Conservation (phyloP, 2,797 vertebrate species). For the Crocidura indochinensis region DNA sequence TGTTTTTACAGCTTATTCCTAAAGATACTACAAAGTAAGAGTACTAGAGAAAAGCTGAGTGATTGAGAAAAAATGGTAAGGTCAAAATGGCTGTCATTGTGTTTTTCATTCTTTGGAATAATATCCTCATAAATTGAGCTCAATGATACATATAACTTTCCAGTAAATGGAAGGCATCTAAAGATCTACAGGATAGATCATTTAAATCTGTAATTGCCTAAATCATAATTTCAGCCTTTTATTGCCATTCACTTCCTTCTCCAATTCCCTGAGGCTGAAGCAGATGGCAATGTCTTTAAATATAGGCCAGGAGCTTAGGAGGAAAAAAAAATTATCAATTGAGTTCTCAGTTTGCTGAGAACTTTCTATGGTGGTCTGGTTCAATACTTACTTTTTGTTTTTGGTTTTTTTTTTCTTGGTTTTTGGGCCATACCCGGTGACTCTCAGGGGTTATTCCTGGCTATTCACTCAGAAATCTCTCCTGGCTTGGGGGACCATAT, state of each 20-base stretch:
- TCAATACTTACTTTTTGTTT: neutral
- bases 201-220: constrained; percentile 7
- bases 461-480: too few species aligned
- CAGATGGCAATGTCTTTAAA: neutral
- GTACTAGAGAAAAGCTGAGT: constrained; percentile 6
- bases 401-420: too few species aligned
- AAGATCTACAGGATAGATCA: neutral
- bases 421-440: too few species aligned
- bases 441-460: too few species aligned
- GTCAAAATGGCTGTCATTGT: constrained; percentile 36
- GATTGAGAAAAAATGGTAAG: constrained; percentile 15
- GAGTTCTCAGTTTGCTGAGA: too few species aligned
- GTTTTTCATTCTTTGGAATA: constrained; percentile 38
- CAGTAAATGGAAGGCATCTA: constrained; percentile 17
- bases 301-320: neutral
- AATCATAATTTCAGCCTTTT: neutral
- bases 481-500: too few species aligned
- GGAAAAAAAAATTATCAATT: neutral
- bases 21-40: constrained; percentile 18
- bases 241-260: neutral
- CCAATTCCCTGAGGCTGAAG: neutral
- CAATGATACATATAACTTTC: constrained; percentile 16
- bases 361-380: neutral
- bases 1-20: neutral
- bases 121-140: neutral